Conservation (phyloP, 2,113 vertebrate genomes). For the Cichladusa arquata region DNA sequence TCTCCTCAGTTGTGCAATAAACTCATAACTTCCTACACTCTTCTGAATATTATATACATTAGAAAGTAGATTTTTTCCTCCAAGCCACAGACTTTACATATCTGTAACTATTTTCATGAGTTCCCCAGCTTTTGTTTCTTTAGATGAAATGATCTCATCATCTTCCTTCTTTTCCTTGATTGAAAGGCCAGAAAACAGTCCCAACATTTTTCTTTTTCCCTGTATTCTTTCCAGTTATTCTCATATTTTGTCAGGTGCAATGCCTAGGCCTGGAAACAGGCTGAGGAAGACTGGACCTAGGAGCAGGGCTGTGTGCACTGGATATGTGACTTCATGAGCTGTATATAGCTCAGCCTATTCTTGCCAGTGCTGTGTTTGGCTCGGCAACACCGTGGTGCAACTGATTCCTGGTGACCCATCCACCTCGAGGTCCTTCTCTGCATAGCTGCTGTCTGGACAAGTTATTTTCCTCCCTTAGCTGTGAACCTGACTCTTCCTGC, state of each 20-base stretch:
- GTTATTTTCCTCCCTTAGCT: background rate
- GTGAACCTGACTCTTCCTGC: background rate
- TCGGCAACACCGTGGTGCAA: accelerated
- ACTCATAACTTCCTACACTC: background rate
- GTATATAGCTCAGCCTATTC: background rate
- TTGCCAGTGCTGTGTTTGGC: background rate
- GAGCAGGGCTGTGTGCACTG: background rate
- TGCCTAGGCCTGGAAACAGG: background rate
- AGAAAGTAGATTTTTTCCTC: background rate
- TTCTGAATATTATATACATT: background rate
- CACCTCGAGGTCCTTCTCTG: background rate
- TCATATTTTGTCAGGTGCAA: background rate
- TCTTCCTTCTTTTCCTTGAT: background rate
- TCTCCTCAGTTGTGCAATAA: background rate
- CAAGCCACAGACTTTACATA: background rate
- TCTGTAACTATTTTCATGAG: background rate
- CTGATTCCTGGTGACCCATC: background rate
- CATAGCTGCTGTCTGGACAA: background rate
- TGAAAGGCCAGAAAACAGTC: background rate
- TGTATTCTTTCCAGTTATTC: background rate
- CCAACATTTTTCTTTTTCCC: background rate
- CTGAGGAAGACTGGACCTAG: background rate
- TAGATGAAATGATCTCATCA: background rate
- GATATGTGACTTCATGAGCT: background rate
- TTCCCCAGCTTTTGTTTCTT: background rate